These are phyloP conservation scores for Manacus vitellinus DNA, from an alignment of 2,113 vertebrate genomes.

Conservation along the genomic window DNA sequence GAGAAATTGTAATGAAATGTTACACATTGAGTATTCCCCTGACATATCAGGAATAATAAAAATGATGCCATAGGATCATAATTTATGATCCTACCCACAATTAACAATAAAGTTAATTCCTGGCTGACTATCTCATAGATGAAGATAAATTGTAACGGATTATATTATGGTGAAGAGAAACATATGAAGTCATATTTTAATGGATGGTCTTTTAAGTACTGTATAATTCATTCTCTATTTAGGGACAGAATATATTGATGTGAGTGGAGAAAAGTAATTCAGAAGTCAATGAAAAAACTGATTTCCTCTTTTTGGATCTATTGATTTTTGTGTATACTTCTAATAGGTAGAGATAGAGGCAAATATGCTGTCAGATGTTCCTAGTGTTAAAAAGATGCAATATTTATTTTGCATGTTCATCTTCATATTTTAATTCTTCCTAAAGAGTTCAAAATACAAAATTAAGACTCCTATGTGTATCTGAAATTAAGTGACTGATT, in stretches of 20 bases:
- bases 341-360: neutral
- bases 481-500: neutral
- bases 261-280: neutral
- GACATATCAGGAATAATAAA: neutral
- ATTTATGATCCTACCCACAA: neutral
- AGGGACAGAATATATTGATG: neutral
- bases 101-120: neutral
- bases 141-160: neutral
- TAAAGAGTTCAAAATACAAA: neutral
- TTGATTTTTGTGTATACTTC: neutral
- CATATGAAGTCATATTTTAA: neutral
- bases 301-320: neutral
- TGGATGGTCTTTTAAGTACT: neutral
- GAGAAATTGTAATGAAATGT: neutral
- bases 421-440: neutral
- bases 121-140: neutral
- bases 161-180: neutral
- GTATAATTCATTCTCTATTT: neutral
- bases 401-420: neutral
- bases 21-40: neutral
- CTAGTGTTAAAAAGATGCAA: neutral
- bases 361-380: neutral
- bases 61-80: neutral
- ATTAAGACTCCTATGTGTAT: neutral
- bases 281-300: neutral